Evolutionary conservation across 2,113 vertebrate species (phyloP).

Genomic region (rat (Rattus norvegicus)): DNA sequence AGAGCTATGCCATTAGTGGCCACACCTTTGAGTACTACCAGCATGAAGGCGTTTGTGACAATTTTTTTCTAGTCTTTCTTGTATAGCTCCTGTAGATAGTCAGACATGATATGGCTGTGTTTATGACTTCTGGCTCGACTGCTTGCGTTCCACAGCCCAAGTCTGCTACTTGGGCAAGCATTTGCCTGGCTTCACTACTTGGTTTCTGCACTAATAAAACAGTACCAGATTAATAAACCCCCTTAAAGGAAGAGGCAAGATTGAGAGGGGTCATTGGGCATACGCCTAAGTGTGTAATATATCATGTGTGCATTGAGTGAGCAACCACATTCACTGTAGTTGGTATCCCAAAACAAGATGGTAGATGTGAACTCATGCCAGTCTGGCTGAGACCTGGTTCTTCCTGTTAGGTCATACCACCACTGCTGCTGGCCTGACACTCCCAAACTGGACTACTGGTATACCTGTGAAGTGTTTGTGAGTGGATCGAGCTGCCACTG

Average conservation of each 20-base stretch:
- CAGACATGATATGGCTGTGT: not conserved
- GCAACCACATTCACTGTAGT: not conserved
- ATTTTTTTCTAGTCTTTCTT: constrained; percentile 10
- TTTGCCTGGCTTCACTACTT: constrained; percentile 20
- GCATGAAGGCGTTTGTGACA: constrained; percentile 41
- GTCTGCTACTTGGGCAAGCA: not conserved
- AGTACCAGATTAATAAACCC: not conserved
- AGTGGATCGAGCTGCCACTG: too few relatives aligned
- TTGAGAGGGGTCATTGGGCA: not conserved
- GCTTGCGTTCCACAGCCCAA: not conserved
- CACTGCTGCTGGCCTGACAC: too few relatives aligned
- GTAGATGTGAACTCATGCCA: not conserved
- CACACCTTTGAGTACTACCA: constrained; percentile 46
- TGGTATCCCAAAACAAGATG: not conserved
- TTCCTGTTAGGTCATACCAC: too few relatives aligned
- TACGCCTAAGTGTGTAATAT: not conserved
- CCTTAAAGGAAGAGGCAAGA: not conserved
- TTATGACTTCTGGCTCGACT: not conserved
- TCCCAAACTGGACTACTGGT: too few relatives aligned
- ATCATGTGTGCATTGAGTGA: not conserved
- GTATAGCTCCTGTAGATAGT: not conserved
- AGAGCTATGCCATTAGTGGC: constrained; percentile 27
- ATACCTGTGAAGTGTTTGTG: too few relatives aligned
- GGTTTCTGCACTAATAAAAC: constrained; percentile 28
- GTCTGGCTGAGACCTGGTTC: too few relatives aligned